Percentiles rank a stretch among this genome's conserved stretches.
Conservation (phyloP, 2,113 vertebrate species). For the Petromus typicus region DNA sequence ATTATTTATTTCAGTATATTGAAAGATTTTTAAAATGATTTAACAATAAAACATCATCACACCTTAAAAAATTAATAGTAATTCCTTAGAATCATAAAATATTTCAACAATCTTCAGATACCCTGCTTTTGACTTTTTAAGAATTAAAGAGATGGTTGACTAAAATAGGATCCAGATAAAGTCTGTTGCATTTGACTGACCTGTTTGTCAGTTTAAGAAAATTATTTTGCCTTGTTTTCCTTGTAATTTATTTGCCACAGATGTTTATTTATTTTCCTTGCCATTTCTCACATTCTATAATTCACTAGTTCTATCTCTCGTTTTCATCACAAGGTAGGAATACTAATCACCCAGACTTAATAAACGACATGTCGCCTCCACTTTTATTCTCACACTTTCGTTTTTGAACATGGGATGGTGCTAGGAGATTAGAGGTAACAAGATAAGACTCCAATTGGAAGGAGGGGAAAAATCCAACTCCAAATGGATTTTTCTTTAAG, state of each 20-base stretch:
- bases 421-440: constrained; percentile 57
- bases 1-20: constrained; percentile 62
- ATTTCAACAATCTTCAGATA: constrained; percentile 30
- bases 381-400: constrained; percentile 57
- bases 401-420: not conserved
- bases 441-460: constrained; percentile 69
- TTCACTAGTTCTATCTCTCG: constrained; percentile 27
- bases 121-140: not conserved
- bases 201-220: constrained; percentile 18
- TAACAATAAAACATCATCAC: not conserved
- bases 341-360: constrained; percentile 36
- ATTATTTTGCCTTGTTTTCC: not conserved
- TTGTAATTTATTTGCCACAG: not conserved
- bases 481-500: constrained; percentile 75
- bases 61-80: constrained; percentile 37
- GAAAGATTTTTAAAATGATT: constrained; percentile 51
- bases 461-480: not conserved
- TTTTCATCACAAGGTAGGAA: constrained; percentile 61
- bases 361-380: constrained; percentile 35
- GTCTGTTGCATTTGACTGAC: constrained; percentile 26
- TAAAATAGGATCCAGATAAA: constrained; percentile 52
- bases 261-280: constrained; percentile 47
- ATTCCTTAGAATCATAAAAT: constrained; percentile 41
- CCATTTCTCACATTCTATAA: constrained; percentile 1
- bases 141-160: constrained; percentile 18